Base-by-base conservation (phyloP, 1,140 invertebrate species). In the Drosophila baimaii region DNA sequence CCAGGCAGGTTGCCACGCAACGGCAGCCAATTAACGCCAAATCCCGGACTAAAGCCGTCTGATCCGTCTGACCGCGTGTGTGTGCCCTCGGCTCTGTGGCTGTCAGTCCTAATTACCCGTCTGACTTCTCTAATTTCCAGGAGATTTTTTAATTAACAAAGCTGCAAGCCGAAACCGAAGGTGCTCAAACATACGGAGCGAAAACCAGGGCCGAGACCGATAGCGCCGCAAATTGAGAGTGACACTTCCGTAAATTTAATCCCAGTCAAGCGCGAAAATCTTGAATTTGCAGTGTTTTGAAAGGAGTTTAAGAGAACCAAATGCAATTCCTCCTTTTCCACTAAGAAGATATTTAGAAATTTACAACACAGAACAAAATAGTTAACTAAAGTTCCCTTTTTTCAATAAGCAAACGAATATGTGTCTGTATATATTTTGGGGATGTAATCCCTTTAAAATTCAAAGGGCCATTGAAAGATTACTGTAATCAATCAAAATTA, bases 81-180 rank as follows among this genome's bases (percentile, higher is more conserved):
- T 73, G 69, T 33, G 63, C 39, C 57, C 12, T 54, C 44, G 39
- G 41, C 39, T 44, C n/a, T 29, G 47, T 2, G 39, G 29, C 63
- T 86, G 83, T 52, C 75, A 88, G 68, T 71, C 66, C 66, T 77
- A 88, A 86, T 88, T 86, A 79, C 65, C 58, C 58, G 31, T 63
- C 62, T 63, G 69, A 65, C 75, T 73, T 55, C 58, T 88, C 49
- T 51, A 75, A 77, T 77, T 77, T 79, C 43, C 52, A 70, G 49
- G 43, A 82, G 75, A 85, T 81, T 78, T 77, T 75, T 75, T 75
- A 78, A 68, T 78, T 71, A 70, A 68, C 57, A 58, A 31, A 79
- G 54, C 52, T 65, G 61, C 51, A 66, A 52, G 21, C 54, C 54
- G 33, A 64, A 76, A 51, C 41, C 59, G 61, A 79, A 76, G 56